Evolutionary conservation across 2,797 vertebrate species (phyloP).

Genomic region (Furcifer pardalis): DNA sequence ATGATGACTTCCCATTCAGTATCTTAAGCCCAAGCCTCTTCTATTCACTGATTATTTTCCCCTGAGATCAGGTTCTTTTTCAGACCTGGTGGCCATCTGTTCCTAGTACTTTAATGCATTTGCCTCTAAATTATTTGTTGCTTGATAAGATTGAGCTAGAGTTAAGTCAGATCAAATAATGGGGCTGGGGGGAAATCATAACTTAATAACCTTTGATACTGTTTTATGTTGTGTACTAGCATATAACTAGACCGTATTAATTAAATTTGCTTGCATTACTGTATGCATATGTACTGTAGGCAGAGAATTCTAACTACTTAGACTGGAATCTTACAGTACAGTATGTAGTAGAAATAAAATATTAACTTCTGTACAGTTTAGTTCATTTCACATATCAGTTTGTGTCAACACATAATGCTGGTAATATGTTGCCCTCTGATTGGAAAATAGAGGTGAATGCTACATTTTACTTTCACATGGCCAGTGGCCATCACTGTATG

Average conservation of each 20-base stretch:
- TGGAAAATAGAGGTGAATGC: not conserved
- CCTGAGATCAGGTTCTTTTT: not conserved
- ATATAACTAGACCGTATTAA: not conserved
- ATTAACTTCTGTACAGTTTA: not conserved
- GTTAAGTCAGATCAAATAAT: not conserved
- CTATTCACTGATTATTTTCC: conserved; percentile 16
- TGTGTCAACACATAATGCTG: not conserved
- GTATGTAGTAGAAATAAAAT: not conserved
- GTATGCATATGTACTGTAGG: not conserved
- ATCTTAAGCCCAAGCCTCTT: conserved; percentile 7
- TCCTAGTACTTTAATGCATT: conserved; percentile 14
- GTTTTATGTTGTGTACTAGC: not conserved
- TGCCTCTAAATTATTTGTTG: not conserved
- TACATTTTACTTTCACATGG: not conserved
- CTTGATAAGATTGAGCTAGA: not conserved
- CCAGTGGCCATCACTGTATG: no score
- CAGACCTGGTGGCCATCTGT: conserved; percentile 6
- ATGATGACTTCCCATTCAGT: conserved; percentile 3
- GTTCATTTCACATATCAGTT: no score
- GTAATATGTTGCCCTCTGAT: not conserved
- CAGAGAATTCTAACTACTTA: not conserved
- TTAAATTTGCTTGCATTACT: not conserved
- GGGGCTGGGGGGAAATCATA: not conserved
- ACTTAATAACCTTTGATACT: not conserved
- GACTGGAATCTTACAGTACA: not conserved